Evolutionary conservation across 2,888 invertebrate species (phyloP).

Genomic region (Molorchus minor): DNA sequence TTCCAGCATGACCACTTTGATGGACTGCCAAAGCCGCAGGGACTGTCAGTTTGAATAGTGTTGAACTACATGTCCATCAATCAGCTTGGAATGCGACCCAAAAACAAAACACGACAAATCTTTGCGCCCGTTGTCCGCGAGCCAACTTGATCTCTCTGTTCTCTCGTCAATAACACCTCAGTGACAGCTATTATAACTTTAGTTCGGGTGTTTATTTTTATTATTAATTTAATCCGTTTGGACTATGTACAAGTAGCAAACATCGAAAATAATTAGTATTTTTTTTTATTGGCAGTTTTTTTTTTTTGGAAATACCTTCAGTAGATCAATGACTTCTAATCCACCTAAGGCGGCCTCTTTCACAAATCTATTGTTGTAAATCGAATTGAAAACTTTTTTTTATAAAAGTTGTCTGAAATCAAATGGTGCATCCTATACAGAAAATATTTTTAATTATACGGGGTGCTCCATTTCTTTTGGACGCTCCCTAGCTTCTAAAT

Average conservation of each 20-base stretch:
- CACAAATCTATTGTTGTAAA: too few species aligned
- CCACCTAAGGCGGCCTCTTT: too few species aligned
- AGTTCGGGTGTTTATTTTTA: constrained; percentile 2
- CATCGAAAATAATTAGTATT: too few species aligned
- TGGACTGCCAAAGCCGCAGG: constrained; percentile 38
- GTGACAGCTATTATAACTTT: constrained; percentile 35
- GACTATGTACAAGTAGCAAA: background rate
- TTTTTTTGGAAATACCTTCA: too few species aligned
- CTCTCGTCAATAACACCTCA: constrained; percentile 37
- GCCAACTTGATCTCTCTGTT: constrained; percentile 43
- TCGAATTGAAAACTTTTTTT: too few species aligned
- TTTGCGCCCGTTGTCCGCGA: constrained; percentile 42
- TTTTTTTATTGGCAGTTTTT: too few species aligned
- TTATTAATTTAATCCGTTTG: constrained; percentile 4
- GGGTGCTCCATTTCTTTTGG: too few species aligned
- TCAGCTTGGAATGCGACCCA: constrained; percentile 52
- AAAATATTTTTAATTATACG: too few species aligned
- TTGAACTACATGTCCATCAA: constrained; percentile 47
- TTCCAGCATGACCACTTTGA: constrained; percentile 27
- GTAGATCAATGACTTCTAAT: too few species aligned
- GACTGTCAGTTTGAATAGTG: constrained; percentile 37
- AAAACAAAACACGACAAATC: constrained; percentile 55
- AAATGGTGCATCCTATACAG: too few species aligned
- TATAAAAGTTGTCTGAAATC: too few species aligned
- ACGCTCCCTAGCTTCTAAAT: too few species aligned